Base-by-base conservation (phyloP, 2,113 vertebrate genomes). In the Pteruthius melanotis region DNA sequence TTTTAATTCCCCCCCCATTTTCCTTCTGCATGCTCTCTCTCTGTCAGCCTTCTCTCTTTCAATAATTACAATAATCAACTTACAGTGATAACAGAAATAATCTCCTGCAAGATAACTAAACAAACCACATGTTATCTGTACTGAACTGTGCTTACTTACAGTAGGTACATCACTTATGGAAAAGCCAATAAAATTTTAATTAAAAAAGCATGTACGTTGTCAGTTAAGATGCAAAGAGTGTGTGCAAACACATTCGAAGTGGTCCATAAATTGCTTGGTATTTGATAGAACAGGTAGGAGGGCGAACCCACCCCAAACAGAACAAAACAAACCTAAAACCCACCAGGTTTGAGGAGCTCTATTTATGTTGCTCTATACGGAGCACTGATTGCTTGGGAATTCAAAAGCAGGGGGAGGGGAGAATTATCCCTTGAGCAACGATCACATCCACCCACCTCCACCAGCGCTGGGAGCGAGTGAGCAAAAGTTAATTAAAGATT, bases 61-160 rank as follows among this genome's bases (percentile, higher is more conserved):
- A 96, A 90, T 97, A 97, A 97, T 97, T 97, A 95, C 94, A 97
- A 97, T 95, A 96, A 97, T 97, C 96, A 97, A 94, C 94, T 94
- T 96, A 93, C 91, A 96, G 72, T 80, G 97, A 97, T 97, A 97
- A 97, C 96, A 96, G 95, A 96, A 97, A 94, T 94, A 95, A 97
- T 97, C 97, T 97, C 81, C 63, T 90, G n/a, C 74, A 95, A 96
- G 97, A 97, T 97, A 97, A 66, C 94, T 96, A 97, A 97, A 96
- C 93, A 97, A 97, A 96, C 93, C 72, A 70, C 94, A 79, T 28
- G 81, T 95, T 97, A 97, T 96, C 97, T 92, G 65, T 91, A 79
- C 92, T 63, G 75, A 94, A 90, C 69, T 64, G 65, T 85, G 87
- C 83, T 94, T 87, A 82, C 95, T 97, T 96, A 89, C 63, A 90